These are phyloP conservation scores for Cairina moschata DNA, from an alignment of 2,113 vertebrate species.

Conservation along the genomic window DNA sequence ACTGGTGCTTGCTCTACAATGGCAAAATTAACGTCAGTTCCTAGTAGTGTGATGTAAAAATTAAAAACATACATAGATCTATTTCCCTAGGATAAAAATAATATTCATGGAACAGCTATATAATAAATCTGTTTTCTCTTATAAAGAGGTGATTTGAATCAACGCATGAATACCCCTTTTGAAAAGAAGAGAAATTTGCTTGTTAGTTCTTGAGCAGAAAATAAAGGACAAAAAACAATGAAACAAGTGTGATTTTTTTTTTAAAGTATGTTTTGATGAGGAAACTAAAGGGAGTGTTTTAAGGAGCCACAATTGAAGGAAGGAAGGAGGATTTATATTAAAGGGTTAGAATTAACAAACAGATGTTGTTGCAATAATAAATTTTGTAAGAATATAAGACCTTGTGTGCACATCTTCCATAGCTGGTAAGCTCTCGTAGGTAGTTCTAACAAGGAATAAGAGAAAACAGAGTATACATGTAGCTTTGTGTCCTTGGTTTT, in stretches of 20 bases:
- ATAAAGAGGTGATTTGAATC: neutral
- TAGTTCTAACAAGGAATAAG: neutral
- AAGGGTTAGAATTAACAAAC: constrained; percentile 6
- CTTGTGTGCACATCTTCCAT: neutral
- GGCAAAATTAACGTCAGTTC: neutral
- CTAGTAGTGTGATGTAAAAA: neutral
- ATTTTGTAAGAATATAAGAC: neutral
- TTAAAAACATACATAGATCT: neutral
- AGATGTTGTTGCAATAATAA: neutral
- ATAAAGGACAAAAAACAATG: neutral
- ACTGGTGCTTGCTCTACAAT: neutral
- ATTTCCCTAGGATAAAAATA: neutral
- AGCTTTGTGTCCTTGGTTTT: neutral
- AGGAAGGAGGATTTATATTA: neutral
- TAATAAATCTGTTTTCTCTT: neutral
- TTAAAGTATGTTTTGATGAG: neutral
- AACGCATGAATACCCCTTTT: neutral
- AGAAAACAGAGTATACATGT: neutral
- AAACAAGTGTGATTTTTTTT: neutral
- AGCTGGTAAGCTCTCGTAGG: neutral
- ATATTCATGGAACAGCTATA: neutral
- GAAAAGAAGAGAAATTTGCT: neutral
- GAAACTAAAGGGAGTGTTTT: neutral
- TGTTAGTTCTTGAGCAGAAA: neutral
- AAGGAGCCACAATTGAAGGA: neutral